Evolutionary conservation across 2,888 invertebrate species (phyloP), one percentile per base, ranked within the genome.

Genomic region (Dryocosmus kuriphilus): DNA sequence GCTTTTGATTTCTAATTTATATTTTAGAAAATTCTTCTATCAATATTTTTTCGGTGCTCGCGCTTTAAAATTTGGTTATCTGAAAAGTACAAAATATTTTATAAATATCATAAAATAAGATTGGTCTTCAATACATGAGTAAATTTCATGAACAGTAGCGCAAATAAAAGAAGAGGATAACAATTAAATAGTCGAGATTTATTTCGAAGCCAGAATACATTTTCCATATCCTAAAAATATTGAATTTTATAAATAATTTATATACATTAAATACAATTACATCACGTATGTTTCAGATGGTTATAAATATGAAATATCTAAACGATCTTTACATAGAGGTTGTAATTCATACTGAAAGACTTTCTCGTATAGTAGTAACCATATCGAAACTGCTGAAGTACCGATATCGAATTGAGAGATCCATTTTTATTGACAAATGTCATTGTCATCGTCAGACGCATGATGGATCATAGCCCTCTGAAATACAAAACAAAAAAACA

Each of bases 391-490:
- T 73, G 24, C 32, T 35, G 9, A 9, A 11, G 22, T 35, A 32
- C 24, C n/a, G 16, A 55, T 19, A 55, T 19, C 32, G 32, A 35
- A 35, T 60, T 35, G 11, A 9, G n/a, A 7, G 14, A 62, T 57
- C 5, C 30, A 51, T 60, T 22, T 61, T 81, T 73, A 76, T 22
- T 55, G 71, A 74, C 60, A 82, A 41, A 76, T 74, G 55, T 75
- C 35, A 27, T 63, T 51, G 74, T 75, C 74, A 82, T 79, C 81
- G 32, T 88, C 86, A 19, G 89, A 83, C 30, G 89, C 89, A 77
- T 89, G 87, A 74, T 87, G 81, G 78, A 89, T 87, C 62, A 89
- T 41, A 6, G 84, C 82, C 81, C 82, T 87, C 89, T 89, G 83
- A 76, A 87, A 85, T 41, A 38, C 79, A 78, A 74, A 77, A 78